Base-by-base conservation (phyloP, 2,113 vertebrate species). In the Talpa occidentalis region DNA sequence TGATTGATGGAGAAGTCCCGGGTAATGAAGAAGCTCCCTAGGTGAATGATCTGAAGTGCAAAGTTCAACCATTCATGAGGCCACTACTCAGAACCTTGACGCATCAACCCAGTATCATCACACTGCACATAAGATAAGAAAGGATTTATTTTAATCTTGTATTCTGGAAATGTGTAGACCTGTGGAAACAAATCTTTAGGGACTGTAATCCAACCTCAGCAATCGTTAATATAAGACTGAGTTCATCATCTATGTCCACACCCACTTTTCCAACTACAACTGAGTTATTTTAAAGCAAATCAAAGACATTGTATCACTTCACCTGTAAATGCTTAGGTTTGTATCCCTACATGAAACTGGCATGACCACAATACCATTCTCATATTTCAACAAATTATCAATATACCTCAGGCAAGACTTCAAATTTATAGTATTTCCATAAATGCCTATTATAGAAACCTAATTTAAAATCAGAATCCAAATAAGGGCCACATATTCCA, bases 401-500 rank as follows among this genome's bases (percentile, higher is more conserved):
- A 15, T 70, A 82, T 56, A 54, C 69, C 54, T 72, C 85, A 16
- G 19, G 5, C 40, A 49, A 85, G 28, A 60, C 32, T 66, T 87
- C 40, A 79, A 44, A 76, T 62, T 16, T 87, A 42, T 19, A 56
- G 24, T 32, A 21, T 54, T 56, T 30, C 44, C 26, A 10, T 47
- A n/a, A 95, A 62, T 60, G 32, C 37, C 77, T 40, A 76, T 73
- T 64, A 73, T 2, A n/a, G 60, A 35, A 69, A 17, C 17, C 30
- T 59, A 62, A 32, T 78, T 77, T 88, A 84, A 84, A 88, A 78
- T 64, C n/a, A 89, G 74, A 95, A 66, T 87, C 56, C 82, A 30
- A 62, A 83, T 40, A 67, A 44, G 47, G 44, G 19, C 28, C 59
- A 52, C 47, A 64, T 49, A 54, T 12, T 37, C 6, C 42, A 37